Base-by-base conservation (phyloP, 2,888 invertebrate species). In the Resseliella maxima region DNA sequence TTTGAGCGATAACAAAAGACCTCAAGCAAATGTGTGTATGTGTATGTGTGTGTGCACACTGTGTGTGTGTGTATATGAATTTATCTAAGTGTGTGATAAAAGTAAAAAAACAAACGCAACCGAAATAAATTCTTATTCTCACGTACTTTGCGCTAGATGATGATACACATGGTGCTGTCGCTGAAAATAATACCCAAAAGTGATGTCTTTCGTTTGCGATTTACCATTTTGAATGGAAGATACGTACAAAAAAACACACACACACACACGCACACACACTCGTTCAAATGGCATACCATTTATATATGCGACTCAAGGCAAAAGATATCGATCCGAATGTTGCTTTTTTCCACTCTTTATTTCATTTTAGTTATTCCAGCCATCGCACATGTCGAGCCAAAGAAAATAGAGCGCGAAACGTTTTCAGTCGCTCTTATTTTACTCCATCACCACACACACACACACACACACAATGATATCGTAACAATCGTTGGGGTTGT, bases 101-200 rank as follows among this genome's bases (percentile, higher is more conserved):
- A n/a, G 15, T n/a, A 59, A 72, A 72, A 59, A 72, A 31, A 72
- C 72, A 72, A 72, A 72, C n/a, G 72, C 72, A 31, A 72, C 15
- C 72, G 31, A 72, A 72, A 72, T 72, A 72, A 72, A 72, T 72
- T 72, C 72, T 72, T 72, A 72, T 72, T 72, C 72, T 72, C 72
- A 72, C 72, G 72, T 72, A 72, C 15, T 72, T 72, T 72, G 21
- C 72, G 72, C 35, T 72, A 27, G 72, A 72, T 50, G 46, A 72
- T 72, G 72, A 72, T 72, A 72, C 72, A 72, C 72, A 72, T 72
- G 72, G 72, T 72, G 72, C 72, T 72, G 72, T 72, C 72, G 72
- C 35, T 72, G 72, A 31, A 31, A 72, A 72, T 72, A 72, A 72
- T 72, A 72, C 72, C 72, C 8, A 72, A 72, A 35, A 31, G 31